These are phyloP conservation scores for Holacanthella duospinosa DNA, from an alignment of 2,888 invertebrate species.

Conservation along the genomic window DNA sequence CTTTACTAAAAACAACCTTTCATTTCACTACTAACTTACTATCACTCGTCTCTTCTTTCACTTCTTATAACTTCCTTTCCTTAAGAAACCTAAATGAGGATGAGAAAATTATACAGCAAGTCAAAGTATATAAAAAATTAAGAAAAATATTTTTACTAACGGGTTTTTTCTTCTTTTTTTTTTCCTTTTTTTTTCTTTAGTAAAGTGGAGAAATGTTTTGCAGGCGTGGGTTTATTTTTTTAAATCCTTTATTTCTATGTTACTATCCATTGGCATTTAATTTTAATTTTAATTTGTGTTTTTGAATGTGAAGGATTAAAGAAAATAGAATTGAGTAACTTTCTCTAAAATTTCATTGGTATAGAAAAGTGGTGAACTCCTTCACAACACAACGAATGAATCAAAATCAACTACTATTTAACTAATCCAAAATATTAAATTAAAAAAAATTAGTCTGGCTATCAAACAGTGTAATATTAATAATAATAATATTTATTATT, in stretches of 20 bases:
- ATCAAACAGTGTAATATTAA: no score
- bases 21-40: constrained; percentile 10
- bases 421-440: no score
- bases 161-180: background rate
- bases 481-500: no score
- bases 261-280: no score
- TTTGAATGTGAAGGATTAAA: no score
- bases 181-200: background rate
- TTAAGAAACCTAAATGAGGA: background rate
- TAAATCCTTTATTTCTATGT: background rate
- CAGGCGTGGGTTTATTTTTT: background rate
- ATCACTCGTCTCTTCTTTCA: background rate
- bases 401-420: no score
- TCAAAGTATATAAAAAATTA: background rate
- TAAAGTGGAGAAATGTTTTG: constrained; percentile 1
- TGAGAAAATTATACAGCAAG: background rate
- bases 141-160: background rate
- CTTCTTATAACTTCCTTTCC: background rate
- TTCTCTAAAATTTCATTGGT: no score
- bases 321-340: no score
- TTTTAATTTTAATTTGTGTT: no score
- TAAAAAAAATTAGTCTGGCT: no score
- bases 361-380: no score
- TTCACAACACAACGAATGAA: no score
- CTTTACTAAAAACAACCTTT: constrained; percentile 11